These are phyloP conservation scores for Aradus depressus DNA, from an alignment of 2,888 invertebrate genomes.

Conservation along the genomic window DNA sequence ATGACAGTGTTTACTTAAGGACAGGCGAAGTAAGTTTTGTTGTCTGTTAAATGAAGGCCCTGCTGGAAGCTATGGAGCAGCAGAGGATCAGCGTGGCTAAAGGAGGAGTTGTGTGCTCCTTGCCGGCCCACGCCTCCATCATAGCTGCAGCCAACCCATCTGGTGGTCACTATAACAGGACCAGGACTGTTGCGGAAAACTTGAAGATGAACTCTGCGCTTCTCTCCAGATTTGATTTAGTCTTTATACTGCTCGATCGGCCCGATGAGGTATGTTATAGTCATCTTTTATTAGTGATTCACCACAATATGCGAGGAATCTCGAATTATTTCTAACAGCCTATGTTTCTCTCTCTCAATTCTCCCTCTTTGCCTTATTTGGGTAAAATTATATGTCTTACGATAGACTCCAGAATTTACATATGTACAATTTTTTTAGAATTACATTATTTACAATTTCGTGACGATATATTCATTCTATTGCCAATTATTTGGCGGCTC, in stretches of 20 bases:
- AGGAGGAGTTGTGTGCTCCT: slow-evolving; percentile 70
- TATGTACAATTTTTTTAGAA: too few species aligned
- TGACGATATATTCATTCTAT: too few species aligned
- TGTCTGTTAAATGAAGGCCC: too few species aligned
- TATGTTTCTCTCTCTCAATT: too few species aligned
- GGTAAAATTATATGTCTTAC: too few species aligned
- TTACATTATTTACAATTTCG: too few species aligned
- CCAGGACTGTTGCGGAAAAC: slow-evolving; percentile 81
- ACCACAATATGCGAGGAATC: background rate
- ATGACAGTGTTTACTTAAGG: too few species aligned
- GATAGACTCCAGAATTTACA: too few species aligned
- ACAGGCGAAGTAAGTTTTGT: too few species aligned
- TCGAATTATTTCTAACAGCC: background rate
- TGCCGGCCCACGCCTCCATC: slow-evolving; percentile 73
- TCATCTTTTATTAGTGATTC: background rate
- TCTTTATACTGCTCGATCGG: slow-evolving; percentile 79
- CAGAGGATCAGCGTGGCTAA: slow-evolving; percentile 82
- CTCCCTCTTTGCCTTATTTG: background rate
- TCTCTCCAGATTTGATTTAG: slow-evolving; percentile 83
- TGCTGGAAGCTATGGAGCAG: slow-evolving; percentile 92
- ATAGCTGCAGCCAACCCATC: slow-evolving; percentile 89
- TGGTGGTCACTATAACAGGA: slow-evolving; percentile 76
- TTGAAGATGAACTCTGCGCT: slow-evolving; percentile 74
- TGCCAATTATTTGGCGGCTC: too few species aligned
- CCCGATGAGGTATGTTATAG: slow-evolving; percentile 56